Conservation (phyloP, 1,140 invertebrate species). For the Drosophila quadrilineata region DNA sequence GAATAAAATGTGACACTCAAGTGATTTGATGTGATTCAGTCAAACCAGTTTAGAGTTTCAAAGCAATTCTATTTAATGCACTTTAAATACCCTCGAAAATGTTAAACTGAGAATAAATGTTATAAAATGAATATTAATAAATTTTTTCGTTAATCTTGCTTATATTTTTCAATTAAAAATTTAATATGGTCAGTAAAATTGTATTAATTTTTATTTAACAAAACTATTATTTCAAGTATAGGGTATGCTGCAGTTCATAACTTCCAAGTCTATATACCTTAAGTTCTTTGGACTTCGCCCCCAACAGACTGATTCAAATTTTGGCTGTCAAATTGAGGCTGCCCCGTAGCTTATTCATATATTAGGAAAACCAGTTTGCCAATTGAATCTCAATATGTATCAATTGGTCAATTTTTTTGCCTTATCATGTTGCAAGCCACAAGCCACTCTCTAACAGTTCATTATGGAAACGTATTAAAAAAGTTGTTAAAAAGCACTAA, state of each 20-base stretch:
- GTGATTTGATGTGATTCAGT: neutral
- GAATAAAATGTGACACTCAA: neutral
- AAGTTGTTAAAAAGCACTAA: neutral
- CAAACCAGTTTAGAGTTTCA: conserved; percentile 34
- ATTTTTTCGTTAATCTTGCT: too few species aligned
- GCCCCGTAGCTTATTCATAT: conserved; percentile 17
- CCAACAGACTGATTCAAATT: neutral
- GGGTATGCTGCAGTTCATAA: neutral
- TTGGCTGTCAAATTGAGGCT: conserved; percentile 16
- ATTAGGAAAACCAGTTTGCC: conserved; percentile 21
- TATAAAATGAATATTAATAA: too few species aligned
- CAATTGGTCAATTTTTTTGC: neutral
- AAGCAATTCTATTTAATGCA: too few species aligned
- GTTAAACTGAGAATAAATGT: too few species aligned
- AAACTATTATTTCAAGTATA: too few species aligned
- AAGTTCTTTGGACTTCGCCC: conserved; percentile 21
- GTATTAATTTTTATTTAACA: too few species aligned
- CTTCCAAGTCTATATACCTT: too few species aligned
- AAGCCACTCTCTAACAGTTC: neutral
- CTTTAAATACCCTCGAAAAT: too few species aligned
- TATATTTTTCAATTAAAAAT: too few species aligned
- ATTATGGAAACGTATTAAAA: conserved; percentile 19
- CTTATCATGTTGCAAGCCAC: neutral
- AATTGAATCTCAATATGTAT: conserved; percentile 6
- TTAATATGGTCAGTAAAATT: too few species aligned